Percentiles rank a stretch among this genome's conserved stretches.
Evolutionary conservation across 2,888 invertebrate species (phyloP).

Genomic region (Drosophila colorata): DNA sequence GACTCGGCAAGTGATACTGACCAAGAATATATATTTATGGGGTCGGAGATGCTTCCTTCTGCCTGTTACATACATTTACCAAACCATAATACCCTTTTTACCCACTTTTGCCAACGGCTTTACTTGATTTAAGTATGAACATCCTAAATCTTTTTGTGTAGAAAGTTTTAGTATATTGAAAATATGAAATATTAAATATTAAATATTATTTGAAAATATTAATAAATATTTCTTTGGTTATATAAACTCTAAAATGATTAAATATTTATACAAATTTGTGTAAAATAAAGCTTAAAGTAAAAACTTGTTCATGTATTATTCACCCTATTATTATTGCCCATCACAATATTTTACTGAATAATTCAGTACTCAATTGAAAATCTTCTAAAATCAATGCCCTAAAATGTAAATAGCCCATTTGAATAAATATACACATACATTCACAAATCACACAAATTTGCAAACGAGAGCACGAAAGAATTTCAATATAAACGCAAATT

Average conservation of each 20-base stretch:
- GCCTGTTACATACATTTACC: no score
- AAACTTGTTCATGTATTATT: background rate
- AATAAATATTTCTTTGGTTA: no score
- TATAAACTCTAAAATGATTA: background rate
- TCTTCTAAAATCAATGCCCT: slow-evolving; percentile 53
- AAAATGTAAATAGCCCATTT: slow-evolving; percentile 51
- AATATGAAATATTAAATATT: no score
- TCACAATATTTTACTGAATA: slow-evolving; percentile 20
- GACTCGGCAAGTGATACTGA: no score
- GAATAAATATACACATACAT: slow-evolving; percentile 63
- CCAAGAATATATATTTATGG: no score
- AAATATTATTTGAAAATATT: no score
- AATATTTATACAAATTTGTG: background rate
- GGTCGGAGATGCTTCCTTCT: no score
- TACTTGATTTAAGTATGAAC: no score
- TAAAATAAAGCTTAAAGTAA: background rate
- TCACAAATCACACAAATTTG: slow-evolving; percentile 64
- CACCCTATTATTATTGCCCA: slow-evolving; percentile 14
- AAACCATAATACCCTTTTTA: no score
- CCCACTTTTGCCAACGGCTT: no score
- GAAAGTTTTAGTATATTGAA: no score
- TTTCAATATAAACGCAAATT: slow-evolving; percentile 76
- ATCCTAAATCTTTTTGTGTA: no score
- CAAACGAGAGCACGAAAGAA: slow-evolving; percentile 24
- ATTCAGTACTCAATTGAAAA: slow-evolving; percentile 11